Evolutionary conservation across 2,113 vertebrate genomes (phyloP), one percentile per base, ranked within the genome.

Genomic region (Willisornis vidua): DNA sequence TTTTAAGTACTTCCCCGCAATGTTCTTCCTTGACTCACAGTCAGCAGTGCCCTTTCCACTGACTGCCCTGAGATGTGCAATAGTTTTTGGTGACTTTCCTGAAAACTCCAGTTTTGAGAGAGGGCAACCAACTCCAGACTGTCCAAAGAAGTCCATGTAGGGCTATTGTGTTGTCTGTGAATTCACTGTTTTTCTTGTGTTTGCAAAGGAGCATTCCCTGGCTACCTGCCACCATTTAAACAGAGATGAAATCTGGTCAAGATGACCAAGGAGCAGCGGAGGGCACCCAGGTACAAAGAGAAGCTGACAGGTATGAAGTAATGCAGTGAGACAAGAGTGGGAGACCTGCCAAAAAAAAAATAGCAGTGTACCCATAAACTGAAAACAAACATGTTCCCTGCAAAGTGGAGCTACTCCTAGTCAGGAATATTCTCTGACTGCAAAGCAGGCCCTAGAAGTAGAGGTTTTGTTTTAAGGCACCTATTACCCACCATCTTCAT

Each of bases 331-430:
- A 77, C 54, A 92, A 81, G 76, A 81, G 67, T 68, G 41, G 70
- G 77, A 96, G 37, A 63, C 17, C 28, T 92, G 90, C 80, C 88
- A 96, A 87, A 95, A 75, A 75, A n/a, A 88, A 93, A 94, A 46
- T 11, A 90, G 26, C 54, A 54, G 43, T 35, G 49, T 68, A 46
- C 61, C 48, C 45, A 62, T 71, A 80, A 79, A 74, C 26, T 59
- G 63, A 71, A 90, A 96, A 81, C 19, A 81, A 90, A 46, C 3
- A 7, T 24, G 25, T 43, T 88, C 10, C 35, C 35, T 93, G n/a
- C 26, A 74, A 83, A 95, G 29, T 45, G 52, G 29, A 86, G 52
- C 45, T 86, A 28, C 28, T 59, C 43, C 19, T 84, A 22, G 10
- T 52, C 46, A 59, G 39, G 41, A 79, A 93, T 14, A 35, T 52